Conservation (phyloP, 2,888 invertebrate species). For the Copidosoma aretas region DNA sequence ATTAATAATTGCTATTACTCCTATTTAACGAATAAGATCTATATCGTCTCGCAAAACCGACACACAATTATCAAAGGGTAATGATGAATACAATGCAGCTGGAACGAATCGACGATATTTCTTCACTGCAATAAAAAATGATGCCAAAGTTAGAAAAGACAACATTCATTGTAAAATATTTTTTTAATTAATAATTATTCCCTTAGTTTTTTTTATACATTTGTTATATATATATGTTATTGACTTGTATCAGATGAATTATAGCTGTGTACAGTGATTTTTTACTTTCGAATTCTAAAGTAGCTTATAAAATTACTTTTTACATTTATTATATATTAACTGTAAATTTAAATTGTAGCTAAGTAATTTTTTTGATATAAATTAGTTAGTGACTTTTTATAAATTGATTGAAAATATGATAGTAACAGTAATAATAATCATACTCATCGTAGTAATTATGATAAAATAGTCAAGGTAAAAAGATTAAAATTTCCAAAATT, state of each 20-base stretch:
- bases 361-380: conserved; percentile 13
- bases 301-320: conserved; percentile 40
- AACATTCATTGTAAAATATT: conserved; percentile 48
- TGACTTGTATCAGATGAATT: conserved; percentile 34
- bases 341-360: conserved; percentile 21
- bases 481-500: conserved; percentile 27
- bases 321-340: conserved; percentile 36
- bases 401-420: background rate
- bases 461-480: conserved; percentile 33
- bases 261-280: conserved; percentile 47
- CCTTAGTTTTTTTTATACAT: conserved; percentile 38
- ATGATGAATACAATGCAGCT: conserved; percentile 33
- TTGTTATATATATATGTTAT: background rate
- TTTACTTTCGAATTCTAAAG: conserved; percentile 40
- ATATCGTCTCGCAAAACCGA: conserved; percentile 44
- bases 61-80: background rate
- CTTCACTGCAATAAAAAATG: conserved; percentile 55
- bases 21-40: conserved; percentile 45
- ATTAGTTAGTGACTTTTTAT: conserved; percentile 34
- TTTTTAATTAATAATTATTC: conserved; percentile 37
- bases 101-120: conserved; percentile 33
- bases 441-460: conserved; percentile 21
- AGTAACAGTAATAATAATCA: background rate
- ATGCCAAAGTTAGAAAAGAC: conserved; percentile 54
- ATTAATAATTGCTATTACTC: no score